Base-by-base conservation (phyloP, 2,113 vertebrate genomes). In the Falcunculus frontatus region DNA sequence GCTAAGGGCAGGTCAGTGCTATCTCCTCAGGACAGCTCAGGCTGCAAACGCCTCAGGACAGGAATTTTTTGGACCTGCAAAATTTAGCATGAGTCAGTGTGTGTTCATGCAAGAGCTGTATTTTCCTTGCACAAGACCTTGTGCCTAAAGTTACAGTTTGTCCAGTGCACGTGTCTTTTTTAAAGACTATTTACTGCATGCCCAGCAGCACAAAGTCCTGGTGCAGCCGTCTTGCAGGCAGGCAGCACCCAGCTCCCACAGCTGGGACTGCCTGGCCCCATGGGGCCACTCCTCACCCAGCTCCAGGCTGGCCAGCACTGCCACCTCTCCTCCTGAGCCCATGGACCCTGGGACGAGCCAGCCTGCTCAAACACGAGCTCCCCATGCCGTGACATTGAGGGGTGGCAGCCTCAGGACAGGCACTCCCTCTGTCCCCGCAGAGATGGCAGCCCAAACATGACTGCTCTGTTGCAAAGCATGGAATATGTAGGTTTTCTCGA, bases 141-240 rank as follows among this genome's bases (percentile, higher is more conserved):
- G 16, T 15, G 37, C 44, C 25, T 73, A 44, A 42, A 68, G 44
- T 39, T 8, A 42, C 14, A 0, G 20, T 4, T 13, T 0, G 15
- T 16, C 20, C 14, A 32, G n/a, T 12, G 20, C 6, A 9, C 0
- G 6, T 9, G 22, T 16, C 44, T 49, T 72, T 37, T 50, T 16
- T 13, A 39, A 16, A 53, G 2, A 42, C 0, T 1, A 50, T 55
- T 77, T 60, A 3, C 3, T 10, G 67, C 6, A 2, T 0, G 1
- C 3, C 53, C 7, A 3, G 68, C 12, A 60, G 75, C 44, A 21
- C 4, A 0, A 42, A 52, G 25, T 5, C 26, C 52, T 1, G 6
- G 33, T 2, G 15, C 57, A 8, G 33, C 29, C n/a, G 9, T 30
- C 44, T 4, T 2, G 11, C 32, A 35, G 41, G 65, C 22, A 29